Evolutionary conservation across 2,797 vertebrate species (phyloP), one percentile per base, ranked within the genome.

Genomic region (Tamandua tetradactyla): DNA sequence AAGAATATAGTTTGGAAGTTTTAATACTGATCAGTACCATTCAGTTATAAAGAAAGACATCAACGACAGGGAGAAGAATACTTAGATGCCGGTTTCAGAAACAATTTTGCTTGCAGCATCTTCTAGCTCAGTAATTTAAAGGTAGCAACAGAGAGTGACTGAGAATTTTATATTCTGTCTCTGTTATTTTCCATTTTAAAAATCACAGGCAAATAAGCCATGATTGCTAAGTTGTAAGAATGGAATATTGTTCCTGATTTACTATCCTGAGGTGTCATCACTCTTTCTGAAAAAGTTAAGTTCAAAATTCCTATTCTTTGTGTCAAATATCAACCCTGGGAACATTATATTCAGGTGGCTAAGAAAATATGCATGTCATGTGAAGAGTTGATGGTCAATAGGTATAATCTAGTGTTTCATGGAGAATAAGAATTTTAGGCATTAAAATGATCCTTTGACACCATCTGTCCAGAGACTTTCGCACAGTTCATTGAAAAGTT

Each of bases 81-180:
- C 18, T 40, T 61, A 47, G 74, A 86, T 80, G 47, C 55, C 61
- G 88, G 87, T 86, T 94, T 72, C 89, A 80, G 81, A 93, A 94
- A 89, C 74, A 85, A 80, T 86, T 80, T 88, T 86, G 87, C 94
- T 96, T 90, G 52, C 18, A 81, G 95, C 82, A 79, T 81, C 61
- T 94, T 95, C 37, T 52, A 88, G 62, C 37, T 96, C 81, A 66
- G 76, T 72, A 94, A 94, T 94, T 96, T 66, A 75, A 76, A 62
- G 61, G 66, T 55, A 83, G 47, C 3, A 14, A 93, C 30, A 85
- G 71, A 87, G 68, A n/a, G n/a, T n/a, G n/a, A n/a, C n/a, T n/a
- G n/a, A 69, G 22, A 75, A 47, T n/a, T 68, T 80, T 74, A 92
- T 87, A 57, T 64, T 66, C 32, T 68, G 42, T 91, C 52, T 86